A percentile compares a stretch with the other conserved stretches of the same genome.
These are phyloP conservation scores for Atrina japonica DNA, from an alignment of 2,888 invertebrate species.

Conservation along the genomic window DNA sequence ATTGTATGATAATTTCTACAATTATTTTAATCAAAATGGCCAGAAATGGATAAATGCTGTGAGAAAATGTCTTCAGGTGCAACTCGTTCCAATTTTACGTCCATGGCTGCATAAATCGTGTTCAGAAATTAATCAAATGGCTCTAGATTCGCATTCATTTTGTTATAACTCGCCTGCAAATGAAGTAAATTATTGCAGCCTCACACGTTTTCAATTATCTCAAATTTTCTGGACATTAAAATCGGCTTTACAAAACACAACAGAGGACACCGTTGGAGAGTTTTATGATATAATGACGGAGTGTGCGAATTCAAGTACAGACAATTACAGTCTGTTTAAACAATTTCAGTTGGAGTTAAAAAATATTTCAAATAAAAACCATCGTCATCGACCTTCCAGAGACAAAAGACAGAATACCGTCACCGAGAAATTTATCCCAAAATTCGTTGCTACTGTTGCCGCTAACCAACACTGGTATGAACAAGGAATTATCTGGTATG, in stretches of 20 bases:
- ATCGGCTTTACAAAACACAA: not conserved
- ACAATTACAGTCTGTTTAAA: too few relatives aligned
- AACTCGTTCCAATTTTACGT: constrained; percentile 8
- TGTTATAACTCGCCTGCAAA: constrained; percentile 14
- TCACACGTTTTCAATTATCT: not conserved
- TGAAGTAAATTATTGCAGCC: not conserved
- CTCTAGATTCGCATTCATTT: constrained; percentile 12
- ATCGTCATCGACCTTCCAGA: too few relatives aligned
- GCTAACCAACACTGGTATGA: too few relatives aligned
- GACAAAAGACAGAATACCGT: too few relatives aligned
- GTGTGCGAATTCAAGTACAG: too few relatives aligned
- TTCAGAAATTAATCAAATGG: constrained; percentile 4
- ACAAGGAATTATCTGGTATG: too few relatives aligned
- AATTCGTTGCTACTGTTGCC: too few relatives aligned
- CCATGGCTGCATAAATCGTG: constrained; percentile 5
- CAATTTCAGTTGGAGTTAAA: too few relatives aligned
- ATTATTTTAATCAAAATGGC: constrained; percentile 11
- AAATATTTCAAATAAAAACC: too few relatives aligned
- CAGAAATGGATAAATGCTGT: constrained; percentile 35
- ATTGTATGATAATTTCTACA: constrained; percentile 12
- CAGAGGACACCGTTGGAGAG: too few relatives aligned
- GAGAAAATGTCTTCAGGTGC: constrained; percentile 34
- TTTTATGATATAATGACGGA: too few relatives aligned
- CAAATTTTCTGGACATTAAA: constrained; percentile 34
- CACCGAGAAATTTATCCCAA: too few relatives aligned